Base-by-base conservation (phyloP, 2,888 invertebrate species). In the Magallana nippona region DNA sequence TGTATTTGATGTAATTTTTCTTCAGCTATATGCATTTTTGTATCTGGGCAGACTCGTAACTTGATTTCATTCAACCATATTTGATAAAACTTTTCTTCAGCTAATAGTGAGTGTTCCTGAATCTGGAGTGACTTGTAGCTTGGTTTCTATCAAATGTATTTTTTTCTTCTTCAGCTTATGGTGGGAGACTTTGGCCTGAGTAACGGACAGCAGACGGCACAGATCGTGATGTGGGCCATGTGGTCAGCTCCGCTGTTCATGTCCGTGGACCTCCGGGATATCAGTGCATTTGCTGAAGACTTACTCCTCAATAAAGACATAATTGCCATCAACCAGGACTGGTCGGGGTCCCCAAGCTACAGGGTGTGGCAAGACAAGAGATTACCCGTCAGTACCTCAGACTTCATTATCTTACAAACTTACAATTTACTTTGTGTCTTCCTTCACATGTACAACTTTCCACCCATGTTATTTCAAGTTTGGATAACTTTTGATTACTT, bases 191-290 rank as follows among this genome's bases (percentile, higher is more conserved):
- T 97, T 94, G 98, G 98, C 1, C 95, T 98, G 62, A 98, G 98
- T 91, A 97, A 97, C 94, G 98, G 98, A 92, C 98, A 99, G 94
- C 97, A 98, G 92, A 97, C 97, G 95, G 97, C 97, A 0, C 98
- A 98, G 95, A 98, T 98, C 96, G 98, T 98, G 10, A 96, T 99
- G 88, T 99, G 98, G 98, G 97, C 98, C 10, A 97, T 98, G 91
- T 94, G 98, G 92, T 98, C 98, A 0, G 97, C 98, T 1, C 98
- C 98, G 0, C 95, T 98, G n/a, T 95, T 98, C 83, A 98, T 98
- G 98, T 98, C 98, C 22, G 97, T 97, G 32, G 98, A 98, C 95
- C 95, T 99, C 82, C 95, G 98, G 87, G 96, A 97, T 55, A 98
- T 99, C 88, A 95, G 97, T 83, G 97, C 97, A 0, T 97, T 98